Conservation (phyloP, 35 echinoderm and acorn worm species). For the Apostichopus japonicus region DNA sequence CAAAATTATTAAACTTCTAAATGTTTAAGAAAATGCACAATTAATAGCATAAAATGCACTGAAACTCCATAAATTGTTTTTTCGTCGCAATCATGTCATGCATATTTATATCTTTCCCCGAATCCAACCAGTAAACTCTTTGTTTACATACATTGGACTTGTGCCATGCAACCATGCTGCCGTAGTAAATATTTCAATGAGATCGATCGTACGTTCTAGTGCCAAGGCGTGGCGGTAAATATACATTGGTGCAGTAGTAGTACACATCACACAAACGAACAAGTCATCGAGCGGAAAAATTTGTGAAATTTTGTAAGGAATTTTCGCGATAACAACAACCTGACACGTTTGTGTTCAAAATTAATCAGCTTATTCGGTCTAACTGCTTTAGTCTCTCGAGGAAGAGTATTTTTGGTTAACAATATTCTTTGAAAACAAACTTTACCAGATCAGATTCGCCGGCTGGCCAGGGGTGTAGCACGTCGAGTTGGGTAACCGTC, state of each 20-base stretch:
- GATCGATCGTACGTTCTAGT: not conserved
- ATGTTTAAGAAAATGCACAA: not conserved
- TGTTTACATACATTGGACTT: slow-evolving; percentile 16
- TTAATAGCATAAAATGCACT: not conserved
- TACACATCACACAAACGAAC: not conserved
- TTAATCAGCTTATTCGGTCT: too few relatives aligned
- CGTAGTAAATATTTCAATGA: slow-evolving; percentile 33
- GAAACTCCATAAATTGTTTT: not conserved
- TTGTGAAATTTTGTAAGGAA: too few relatives aligned
- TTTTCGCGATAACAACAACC: too few relatives aligned
- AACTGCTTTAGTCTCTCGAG: too few relatives aligned
- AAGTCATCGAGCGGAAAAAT: not conserved
- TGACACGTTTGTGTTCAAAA: too few relatives aligned
- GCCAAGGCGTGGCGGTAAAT: slow-evolving; percentile 6
- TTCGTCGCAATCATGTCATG: not conserved
- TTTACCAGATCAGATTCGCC: too few relatives aligned
- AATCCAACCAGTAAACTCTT: slow-evolving; percentile 8
- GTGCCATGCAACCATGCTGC: slow-evolving; percentile 17
- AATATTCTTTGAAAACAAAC: too few relatives aligned
- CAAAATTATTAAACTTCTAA: not conserved
- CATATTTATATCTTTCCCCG: slow-evolving; percentile 3
- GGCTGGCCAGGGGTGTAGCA: too few relatives aligned
- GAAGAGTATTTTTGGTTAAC: too few relatives aligned
- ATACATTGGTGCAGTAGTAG: not conserved
- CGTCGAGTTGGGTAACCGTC: too few relatives aligned